Percentiles rank a stretch among this genome's conserved stretches.
These are phyloP conservation scores for Leptinotarsa undecemlineata DNA, from an alignment of 1,140 invertebrate genomes.

Conservation along the genomic window DNA sequence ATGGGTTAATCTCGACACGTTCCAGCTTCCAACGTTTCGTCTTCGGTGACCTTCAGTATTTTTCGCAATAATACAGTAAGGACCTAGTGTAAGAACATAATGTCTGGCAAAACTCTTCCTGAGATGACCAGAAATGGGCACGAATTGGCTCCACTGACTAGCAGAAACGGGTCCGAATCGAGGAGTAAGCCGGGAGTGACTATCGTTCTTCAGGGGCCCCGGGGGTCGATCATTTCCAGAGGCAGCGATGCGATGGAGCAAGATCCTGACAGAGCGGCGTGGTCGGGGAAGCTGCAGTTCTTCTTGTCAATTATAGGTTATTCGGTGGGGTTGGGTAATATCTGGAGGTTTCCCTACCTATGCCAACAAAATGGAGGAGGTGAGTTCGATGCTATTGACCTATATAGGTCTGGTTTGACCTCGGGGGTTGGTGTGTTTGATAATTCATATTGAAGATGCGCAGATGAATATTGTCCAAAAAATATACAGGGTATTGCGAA, in stretches of 20 bases:
- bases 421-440: too few relatives aligned
- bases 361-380: constrained; percentile 95
- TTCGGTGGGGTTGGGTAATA: constrained; percentile 89
- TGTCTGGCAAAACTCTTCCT: constrained; percentile 53
- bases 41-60: neutral
- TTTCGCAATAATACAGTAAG: neutral
- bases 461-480: too few relatives aligned
- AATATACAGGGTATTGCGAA: too few relatives aligned
- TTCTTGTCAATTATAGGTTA: constrained; percentile 89
- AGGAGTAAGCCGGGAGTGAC: constrained; percentile 66
- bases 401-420: too few relatives aligned
- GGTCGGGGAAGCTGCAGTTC: constrained; percentile 87
- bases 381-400: constrained; percentile 56
- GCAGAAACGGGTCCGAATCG: constrained; percentile 53
- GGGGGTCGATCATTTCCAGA: constrained; percentile 60
- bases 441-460: too few relatives aligned
- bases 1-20: constrained; percentile 28
- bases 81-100: constrained; percentile 15
- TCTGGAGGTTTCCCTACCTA: constrained; percentile 94
- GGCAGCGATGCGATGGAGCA: constrained; percentile 51
- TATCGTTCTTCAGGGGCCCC: constrained; percentile 63
- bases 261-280: constrained; percentile 70
- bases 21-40: neutral
- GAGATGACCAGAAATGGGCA: constrained; percentile 68
- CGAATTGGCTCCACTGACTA: constrained; percentile 77